Percentiles rank a stretch among this genome's conserved stretches.
phyloP scores from a whole-genome alignment of 2,797 vertebrate genomes.

The Esox lucius region DNA sequence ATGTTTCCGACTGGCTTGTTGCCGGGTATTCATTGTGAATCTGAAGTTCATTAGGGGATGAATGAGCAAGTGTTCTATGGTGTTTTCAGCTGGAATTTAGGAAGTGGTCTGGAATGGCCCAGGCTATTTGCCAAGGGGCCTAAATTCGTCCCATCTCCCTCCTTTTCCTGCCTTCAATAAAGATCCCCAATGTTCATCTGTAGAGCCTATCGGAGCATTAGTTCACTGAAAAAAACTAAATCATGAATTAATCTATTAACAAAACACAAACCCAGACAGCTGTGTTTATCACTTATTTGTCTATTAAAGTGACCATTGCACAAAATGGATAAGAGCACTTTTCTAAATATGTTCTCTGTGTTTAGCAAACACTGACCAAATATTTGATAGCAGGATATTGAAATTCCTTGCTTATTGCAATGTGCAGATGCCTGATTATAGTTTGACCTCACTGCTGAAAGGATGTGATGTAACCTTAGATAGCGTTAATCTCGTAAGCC shows the following conservation, averaged over 20 bases:
- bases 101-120: slow-evolving; percentile 25
- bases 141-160: background rate
- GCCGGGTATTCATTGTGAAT: background rate
- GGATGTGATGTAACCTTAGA: slow-evolving; percentile 67
- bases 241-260: slow-evolving; percentile 12
- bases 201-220: background rate
- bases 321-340: slow-evolving; percentile 3
- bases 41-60: slow-evolving; percentile 37
- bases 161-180: slow-evolving; percentile 11
- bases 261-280: slow-evolving; percentile 10
- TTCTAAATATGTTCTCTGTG: background rate
- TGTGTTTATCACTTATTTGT: background rate
- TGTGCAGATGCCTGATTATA: slow-evolving; percentile 40
- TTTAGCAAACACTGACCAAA: slow-evolving; percentile 1
- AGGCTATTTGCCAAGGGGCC: slow-evolving; percentile 4
- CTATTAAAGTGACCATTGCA: background rate
- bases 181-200: slow-evolving; percentile 11
- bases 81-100: slow-evolving; percentile 33
- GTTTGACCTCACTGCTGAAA: slow-evolving; percentile 47
- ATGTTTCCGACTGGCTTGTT: slow-evolving; percentile 10
- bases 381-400: background rate
- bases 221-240: slow-evolving; percentile 21
- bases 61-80: slow-evolving; percentile 44
- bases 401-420: slow-evolving; percentile 31
- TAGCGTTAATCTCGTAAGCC: slow-evolving; percentile 71